Evolutionary conservation across 2,888 invertebrate species (phyloP), one percentile per base, ranked within the genome.

Genomic region (Habrosyne pyritoides): DNA sequence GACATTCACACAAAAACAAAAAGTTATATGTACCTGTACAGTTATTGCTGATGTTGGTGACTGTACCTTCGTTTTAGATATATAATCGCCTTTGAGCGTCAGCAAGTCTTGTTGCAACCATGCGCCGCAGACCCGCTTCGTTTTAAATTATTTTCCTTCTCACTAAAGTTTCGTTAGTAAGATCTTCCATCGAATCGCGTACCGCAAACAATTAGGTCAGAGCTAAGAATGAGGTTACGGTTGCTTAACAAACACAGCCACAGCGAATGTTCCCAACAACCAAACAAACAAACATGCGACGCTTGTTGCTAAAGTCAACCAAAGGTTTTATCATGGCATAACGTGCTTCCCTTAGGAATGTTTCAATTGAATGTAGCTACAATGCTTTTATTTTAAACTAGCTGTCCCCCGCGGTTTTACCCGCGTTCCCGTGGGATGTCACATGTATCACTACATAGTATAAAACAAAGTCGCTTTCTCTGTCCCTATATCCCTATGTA

Each of bases 151-250:
- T 5, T 36, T 36, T 36, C 12, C n/a, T 36, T 36, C 10, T 12
- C 5, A 12, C 2, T 33, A 33, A 33, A 33, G 30, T 33, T 12
- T 8, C 30, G 30, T 36, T 12, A n/a, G 6, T 0, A 8, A 33
- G 33, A 14, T 36, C 14, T 8, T 42, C 18, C 18, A n/a, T 42
- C 1, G 8, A 42, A 8, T 18, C 8, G 42, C 18, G 42, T 14
- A 8, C 42, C 2, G 18, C 42, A 42, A 18, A 42, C 42, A 42
- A 42, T 42, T 18, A 42, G 42, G 42, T 42, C 42, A 42, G n/a
- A 42, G 42, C 42, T 42, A n/a, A 42, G 42, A 42, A 42, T n/a
- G 6, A 42, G 42, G 42, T 42, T 42, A 18, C 42, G 42, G 42
- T 42, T 42, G 42, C 42, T 42, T 14, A 42, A 18, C 18, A 42